Percentiles rank a stretch among this genome's conserved stretches.
Evolutionary conservation across 92 coral and sea anemone species (phyloP).

Genomic region (Diadumene lineata): DNA sequence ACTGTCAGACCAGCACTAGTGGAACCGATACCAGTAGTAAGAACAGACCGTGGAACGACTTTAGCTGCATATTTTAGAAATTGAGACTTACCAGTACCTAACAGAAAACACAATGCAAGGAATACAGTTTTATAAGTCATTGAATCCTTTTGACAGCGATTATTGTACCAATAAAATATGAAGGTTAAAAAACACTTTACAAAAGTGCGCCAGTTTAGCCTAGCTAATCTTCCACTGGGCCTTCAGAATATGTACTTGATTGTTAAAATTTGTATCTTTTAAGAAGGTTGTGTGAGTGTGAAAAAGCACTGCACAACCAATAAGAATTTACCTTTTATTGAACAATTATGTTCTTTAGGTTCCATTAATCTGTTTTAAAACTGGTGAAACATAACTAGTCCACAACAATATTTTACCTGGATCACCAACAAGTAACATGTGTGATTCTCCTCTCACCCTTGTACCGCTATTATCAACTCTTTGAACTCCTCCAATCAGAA

Average conservation of each 20-base stretch:
- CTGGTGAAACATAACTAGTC: neutral
- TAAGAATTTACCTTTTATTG: too few species aligned
- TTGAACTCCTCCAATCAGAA: slow-evolving; percentile 91
- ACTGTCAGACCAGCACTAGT: slow-evolving; percentile 99
- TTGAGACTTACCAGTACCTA: slow-evolving; percentile 98
- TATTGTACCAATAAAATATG: too few species aligned
- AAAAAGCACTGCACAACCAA: too few species aligned
- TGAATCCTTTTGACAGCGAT: too few species aligned
- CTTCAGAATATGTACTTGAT: too few species aligned
- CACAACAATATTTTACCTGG: slow-evolving; percentile 67
- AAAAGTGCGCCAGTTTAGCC: too few species aligned
- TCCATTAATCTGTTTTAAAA: too few species aligned
- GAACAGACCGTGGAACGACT: slow-evolving; percentile 90
- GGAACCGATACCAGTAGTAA: slow-evolving; percentile 97
- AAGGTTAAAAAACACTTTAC: too few species aligned
- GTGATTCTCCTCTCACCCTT: slow-evolving; percentile 93
- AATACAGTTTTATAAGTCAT: neutral
- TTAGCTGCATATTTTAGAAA: slow-evolving; percentile 92
- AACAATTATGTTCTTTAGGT: too few species aligned
- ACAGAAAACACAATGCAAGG: neutral
- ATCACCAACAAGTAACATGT: slow-evolving; percentile 91
- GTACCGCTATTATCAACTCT: slow-evolving; percentile 84
- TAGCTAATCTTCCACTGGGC: too few species aligned
- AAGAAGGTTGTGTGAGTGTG: too few species aligned
- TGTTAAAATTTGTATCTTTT: too few species aligned